Percentiles rank a stretch among this genome's conserved stretches.
Conservation (phyloP, 2,888 invertebrate genomes). For the Polymixis lichenea region DNA sequence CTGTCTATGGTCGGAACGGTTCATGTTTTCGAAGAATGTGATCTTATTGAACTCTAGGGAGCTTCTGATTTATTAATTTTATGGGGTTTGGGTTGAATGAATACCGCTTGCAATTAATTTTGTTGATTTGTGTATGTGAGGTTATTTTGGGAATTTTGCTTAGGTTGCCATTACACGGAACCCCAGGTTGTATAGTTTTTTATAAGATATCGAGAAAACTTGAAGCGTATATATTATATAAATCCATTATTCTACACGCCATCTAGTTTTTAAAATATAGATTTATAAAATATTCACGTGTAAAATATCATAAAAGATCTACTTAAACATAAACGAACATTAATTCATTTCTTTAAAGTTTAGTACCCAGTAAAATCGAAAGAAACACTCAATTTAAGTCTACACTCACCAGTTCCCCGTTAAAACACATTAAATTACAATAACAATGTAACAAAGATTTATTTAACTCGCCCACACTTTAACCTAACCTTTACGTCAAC, state of each 20-base stretch:
- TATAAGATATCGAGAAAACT: too few relatives aligned
- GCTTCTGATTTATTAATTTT: conserved; percentile 25
- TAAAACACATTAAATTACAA: conserved; percentile 52
- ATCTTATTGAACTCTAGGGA: conserved; percentile 37
- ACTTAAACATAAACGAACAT: too few relatives aligned
- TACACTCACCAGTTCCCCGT: conserved; percentile 13
- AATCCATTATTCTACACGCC: too few relatives aligned
- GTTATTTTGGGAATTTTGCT: not conserved
- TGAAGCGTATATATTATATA: too few relatives aligned
- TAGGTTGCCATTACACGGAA: not conserved
- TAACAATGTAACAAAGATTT: conserved; percentile 49
- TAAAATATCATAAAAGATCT: too few relatives aligned
- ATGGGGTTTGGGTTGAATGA: not conserved
- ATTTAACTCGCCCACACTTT: conserved; percentile 54
- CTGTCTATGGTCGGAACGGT: conserved; percentile 34
- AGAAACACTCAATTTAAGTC: conserved; percentile 8
- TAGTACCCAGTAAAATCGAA: not conserved
- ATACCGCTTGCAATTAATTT: not conserved
- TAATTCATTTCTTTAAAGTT: too few relatives aligned
- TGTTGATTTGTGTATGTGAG: not conserved
- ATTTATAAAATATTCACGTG: too few relatives aligned
- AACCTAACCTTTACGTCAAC: conserved; percentile 60
- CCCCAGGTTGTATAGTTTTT: not conserved
- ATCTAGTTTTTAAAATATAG: too few relatives aligned
- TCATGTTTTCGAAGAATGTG: conserved; percentile 34